phyloP scores from a whole-genome alignment of 2,888 invertebrate genomes.

The Stenurella melanura region DNA sequence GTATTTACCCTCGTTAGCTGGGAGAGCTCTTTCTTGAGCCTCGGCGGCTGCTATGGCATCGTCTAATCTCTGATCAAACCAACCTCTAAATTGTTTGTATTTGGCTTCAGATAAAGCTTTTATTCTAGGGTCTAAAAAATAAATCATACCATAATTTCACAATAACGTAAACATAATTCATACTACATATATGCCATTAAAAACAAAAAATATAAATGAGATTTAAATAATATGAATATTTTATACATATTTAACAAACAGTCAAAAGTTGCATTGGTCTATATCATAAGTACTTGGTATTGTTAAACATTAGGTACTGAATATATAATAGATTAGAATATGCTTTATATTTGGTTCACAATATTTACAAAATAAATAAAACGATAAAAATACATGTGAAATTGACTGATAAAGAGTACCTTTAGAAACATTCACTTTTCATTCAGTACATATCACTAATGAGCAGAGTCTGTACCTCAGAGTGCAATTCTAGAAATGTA shows the following conservation, averaged over 20 bases:
- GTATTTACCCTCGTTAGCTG: conserved; percentile 67
- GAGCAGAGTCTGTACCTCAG: no score
- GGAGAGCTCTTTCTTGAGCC: conserved; percentile 57
- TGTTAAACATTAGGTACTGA: no score
- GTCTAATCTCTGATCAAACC: conserved; percentile 89
- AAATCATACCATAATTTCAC: not conserved
- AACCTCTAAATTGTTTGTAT: conserved; percentile 82
- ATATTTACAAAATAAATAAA: conserved; percentile 43
- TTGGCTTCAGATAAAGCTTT: conserved; percentile 83
- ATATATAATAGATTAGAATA: no score
- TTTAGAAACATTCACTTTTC: no score
- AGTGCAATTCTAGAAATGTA: no score
- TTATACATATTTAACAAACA: not conserved
- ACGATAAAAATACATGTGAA: no score
- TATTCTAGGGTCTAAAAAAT: conserved; percentile 83
- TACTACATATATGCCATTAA: not conserved
- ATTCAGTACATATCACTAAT: no score
- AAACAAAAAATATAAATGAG: not conserved
- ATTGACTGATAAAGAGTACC: no score
- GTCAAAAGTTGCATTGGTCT: no score
- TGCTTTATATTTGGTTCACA: conserved; percentile 39
- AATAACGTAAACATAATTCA: conserved; percentile 35
- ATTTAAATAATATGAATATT: not conserved
- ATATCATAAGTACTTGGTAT: no score
- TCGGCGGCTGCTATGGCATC: conserved; percentile 90